Evolutionary conservation across 2,888 invertebrate genomes (phyloP), one percentile per base, ranked within the genome.

Genomic region (Gandaritis pyraliata): DNA sequence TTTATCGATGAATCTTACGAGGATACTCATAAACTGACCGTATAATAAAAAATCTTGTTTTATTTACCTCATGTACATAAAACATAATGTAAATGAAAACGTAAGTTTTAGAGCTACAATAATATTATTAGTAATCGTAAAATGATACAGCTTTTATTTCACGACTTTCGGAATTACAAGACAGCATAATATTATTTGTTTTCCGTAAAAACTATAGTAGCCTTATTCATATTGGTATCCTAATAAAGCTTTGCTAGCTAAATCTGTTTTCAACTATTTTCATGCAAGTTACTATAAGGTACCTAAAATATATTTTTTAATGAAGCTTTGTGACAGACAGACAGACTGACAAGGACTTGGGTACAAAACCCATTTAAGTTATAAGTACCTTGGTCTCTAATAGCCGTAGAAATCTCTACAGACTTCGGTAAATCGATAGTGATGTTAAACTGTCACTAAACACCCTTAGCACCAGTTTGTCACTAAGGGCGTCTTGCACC

Each of bases 121-220:
- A 48, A 62, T 62, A 64, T 59, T 58, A 56, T 56, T 39, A 67
- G 63, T 66, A 68, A 71, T 62, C 71, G 58, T 71, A 71, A 71
- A 72, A 70, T 66, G 64, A 66, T 60, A 71, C 65, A 62, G 59
- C 63, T 56, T 61, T 56, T 49, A 13, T 68, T 65, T 55, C 60
- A 66, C 57, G 68, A 65, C 64, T 69, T 71, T 61, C 62, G 56
- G 65, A 69, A 68, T 68, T 65, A 69, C 60, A 69, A 55, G 55
- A 65, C 68, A 63, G 43, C 16, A 15, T 41, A 41, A 64, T 53
- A 57, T 54, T 63, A 59, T 65, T 65, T 62, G 65, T 64, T 61
- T 58, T 64, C 62, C 62, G 52, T 63, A 59, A 65, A 64, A 68
- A 66, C 64, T 38, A 50, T 38, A n/a, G 13, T 2, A n/a, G n/a